Evolutionary conservation across 2,113 vertebrate genomes (phyloP).

Genomic region (Charina bottae): DNA sequence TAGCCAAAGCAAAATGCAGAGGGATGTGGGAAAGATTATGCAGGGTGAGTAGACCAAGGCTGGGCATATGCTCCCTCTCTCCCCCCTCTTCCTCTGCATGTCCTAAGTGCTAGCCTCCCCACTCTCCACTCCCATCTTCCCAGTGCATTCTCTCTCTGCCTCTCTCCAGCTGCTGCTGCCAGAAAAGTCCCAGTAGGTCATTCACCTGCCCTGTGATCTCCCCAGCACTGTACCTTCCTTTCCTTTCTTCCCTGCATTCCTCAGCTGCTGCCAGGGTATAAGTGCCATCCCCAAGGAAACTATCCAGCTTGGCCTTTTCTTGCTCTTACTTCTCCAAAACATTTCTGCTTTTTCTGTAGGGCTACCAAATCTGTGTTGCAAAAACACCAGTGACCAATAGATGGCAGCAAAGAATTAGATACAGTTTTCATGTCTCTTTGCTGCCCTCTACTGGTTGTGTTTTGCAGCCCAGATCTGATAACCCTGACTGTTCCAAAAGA

Average conservation of each 20-base stretch:
- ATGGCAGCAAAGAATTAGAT: background rate
- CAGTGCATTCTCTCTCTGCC: background rate
- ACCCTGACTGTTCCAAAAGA: background rate
- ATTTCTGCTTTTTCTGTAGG: background rate
- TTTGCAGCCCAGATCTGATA: background rate
- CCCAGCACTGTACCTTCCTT: background rate
- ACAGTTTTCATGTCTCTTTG: background rate
- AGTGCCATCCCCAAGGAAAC: background rate
- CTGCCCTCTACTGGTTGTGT: background rate
- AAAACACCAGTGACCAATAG: background rate
- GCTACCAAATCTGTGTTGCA: background rate
- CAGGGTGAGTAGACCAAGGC: background rate
- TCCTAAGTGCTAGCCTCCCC: background rate
- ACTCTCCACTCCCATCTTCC: background rate
- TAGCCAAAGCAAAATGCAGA: background rate
- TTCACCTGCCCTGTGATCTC: background rate
- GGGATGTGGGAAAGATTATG: background rate
- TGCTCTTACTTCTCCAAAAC: background rate
- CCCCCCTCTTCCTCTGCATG: background rate
- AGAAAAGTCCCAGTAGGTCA: background rate
- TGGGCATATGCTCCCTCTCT: background rate
- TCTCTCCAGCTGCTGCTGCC: background rate
- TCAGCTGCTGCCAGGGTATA: background rate
- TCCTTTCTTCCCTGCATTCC: background rate
- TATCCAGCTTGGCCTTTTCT: background rate